Conservation (phyloP, 2,888 invertebrate species). For the Eurytoma californica region DNA sequence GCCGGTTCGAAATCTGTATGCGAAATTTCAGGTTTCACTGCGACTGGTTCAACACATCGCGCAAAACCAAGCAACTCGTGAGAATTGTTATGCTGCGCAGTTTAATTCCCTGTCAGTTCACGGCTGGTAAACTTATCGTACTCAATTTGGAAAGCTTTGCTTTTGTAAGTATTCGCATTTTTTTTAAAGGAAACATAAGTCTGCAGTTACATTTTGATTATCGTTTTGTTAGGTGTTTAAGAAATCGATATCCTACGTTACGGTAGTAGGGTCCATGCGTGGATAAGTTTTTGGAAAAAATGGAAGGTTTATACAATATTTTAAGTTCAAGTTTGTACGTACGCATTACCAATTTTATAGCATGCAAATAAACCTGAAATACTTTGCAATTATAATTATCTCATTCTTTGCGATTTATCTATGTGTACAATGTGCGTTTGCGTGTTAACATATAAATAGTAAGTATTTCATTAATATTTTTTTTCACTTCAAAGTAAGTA, state of each 20-base stretch:
- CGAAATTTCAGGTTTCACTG: neutral
- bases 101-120: conserved; percentile 19
- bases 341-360: too few species aligned
- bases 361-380: too few species aligned
- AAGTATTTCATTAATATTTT: too few species aligned
- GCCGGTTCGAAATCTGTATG: too few species aligned
- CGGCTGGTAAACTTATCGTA: conserved; percentile 7
- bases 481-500: too few species aligned
- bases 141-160: conserved; percentile 37
- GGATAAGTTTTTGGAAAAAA: too few species aligned
- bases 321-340: too few species aligned
- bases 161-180: neutral
- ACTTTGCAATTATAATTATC: too few species aligned
- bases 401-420: too few species aligned
- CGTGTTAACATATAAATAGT: too few species aligned
- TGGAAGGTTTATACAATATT: neutral
- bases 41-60: conserved; percentile 16
- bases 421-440: too few species aligned
- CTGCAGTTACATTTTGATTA: neutral
- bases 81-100: conserved; percentile 34
- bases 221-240: conserved; percentile 27
- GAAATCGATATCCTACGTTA: conserved; percentile 34
- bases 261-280: conserved; percentile 10
- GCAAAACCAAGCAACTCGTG: conserved; percentile 13
- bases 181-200: neutral